Evolutionary conservation across 2,113 vertebrate genomes (phyloP), one percentile per base, ranked within the genome.

Genomic region (Paracanthobrama guichenoti): DNA sequence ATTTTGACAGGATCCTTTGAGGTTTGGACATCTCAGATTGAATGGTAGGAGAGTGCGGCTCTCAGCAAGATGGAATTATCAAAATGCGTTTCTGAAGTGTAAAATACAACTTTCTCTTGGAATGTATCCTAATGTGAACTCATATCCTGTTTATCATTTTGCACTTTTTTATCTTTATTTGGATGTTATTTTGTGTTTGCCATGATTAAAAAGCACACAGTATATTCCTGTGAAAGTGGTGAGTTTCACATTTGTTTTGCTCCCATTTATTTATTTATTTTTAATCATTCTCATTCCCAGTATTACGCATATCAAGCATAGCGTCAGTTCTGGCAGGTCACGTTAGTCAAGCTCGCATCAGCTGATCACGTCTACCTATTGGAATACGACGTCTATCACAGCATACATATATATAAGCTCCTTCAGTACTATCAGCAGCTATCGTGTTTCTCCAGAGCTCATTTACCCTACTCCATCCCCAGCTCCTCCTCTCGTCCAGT

Each of bases 201-300:
- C 48, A 76, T 42, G 18, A 88, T 88, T 85, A 88, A 88, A 88
- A 81, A 85, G 76, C 75, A 83, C 75, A 83, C 69, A 13, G 69
- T 84, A 26, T 74, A 39, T 66, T 55, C 67, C 66, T 31, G 24
- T 53, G 39, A 55, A 42, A 67, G 16, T 57, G 14, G 64, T 28
- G 18, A 44, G 24, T 13, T 50, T 20, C 24, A 66, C 16, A n/a
- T 81, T 62, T 72, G 13, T 73, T 79, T 64, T 71, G 66, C 62
- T 48, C 18, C 22, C n/a, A n/a, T 24, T 48, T 64, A 3, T 64
- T 48, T 74, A 3, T 64, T 26, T 55, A 22, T 74, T 55, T 55
- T 39, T 20, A 42, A 64, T 22, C 50, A 8, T 66, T 53, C 6
- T 42, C 26, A 18, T 42, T 57, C n/a, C 42, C n/a, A 18, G 3